Base-by-base conservation (phyloP, 2,888 invertebrate species). In the Hypomecis punctinalis region DNA sequence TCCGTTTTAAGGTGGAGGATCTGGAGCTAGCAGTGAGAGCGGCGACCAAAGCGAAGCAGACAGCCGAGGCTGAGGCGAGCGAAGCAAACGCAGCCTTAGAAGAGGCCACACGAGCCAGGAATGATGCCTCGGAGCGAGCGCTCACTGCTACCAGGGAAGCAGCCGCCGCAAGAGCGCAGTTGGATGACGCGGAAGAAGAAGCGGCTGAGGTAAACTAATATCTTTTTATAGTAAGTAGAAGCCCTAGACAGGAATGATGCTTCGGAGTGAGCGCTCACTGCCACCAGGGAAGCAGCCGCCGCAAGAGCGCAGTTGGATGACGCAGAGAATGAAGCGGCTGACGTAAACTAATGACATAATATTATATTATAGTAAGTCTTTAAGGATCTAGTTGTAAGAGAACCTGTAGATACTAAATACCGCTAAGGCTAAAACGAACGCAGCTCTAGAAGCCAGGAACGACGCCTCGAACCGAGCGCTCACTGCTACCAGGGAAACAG, bases 111-210 rank as follows among this genome's bases (percentile, higher is more conserved):
- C 93, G 96, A 66, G 94, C 95, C 37, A 94, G 96, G 65, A 94
- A 94, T 72, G 98, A 98, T 71, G 96, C 97, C 0, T 98, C 98
- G 73, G 97, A 97, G 71, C 94, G 96, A 5, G 92, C 92, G 13
- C 76, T 86, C n/a, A 45, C 82, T 0, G 94, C 97, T 2, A 94
- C 95, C 63, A 90, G 98, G 6, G 98, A 98, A 84, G 96, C 97
- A 11, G 94, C 96, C 13, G 97, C 98, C 61, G 90, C 98, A 10
- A 94, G 97, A 73, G 96, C 96, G 7, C 97, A 97, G 84, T 93
- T 98, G 11, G 98, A 99, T 78, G 99, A 99, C 82, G 97, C 97
- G 54, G 98, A 99, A 84, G 98, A 99, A 79, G 98, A 99, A 84
- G 94, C 98, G 61, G 96, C 97, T 0, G 82, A 82, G 80, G 82